phyloP scores from a whole-genome alignment of 1,140 invertebrate genomes.

The Drosophila virilis region DNA sequence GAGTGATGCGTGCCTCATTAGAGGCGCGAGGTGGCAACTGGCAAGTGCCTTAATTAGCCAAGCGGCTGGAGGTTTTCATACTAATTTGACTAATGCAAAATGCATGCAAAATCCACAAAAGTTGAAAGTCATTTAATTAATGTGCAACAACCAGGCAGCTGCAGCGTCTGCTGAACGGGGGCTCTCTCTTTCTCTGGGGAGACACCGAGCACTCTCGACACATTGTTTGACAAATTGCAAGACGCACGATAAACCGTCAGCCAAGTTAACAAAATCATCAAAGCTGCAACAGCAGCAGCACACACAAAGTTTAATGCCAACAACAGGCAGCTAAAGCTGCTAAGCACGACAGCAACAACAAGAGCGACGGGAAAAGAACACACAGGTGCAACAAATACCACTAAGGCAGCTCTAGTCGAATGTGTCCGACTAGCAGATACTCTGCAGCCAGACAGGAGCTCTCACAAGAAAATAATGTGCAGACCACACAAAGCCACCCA shows the following conservation, averaged over 20 bases:
- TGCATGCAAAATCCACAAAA: conserved; percentile 61
- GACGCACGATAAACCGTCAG: conserved; percentile 50
- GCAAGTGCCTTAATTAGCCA: conserved; percentile 66
- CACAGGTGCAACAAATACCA: conserved; percentile 55
- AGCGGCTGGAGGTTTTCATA: conserved; percentile 56
- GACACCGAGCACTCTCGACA: conserved; percentile 65
- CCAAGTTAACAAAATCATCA: conserved; percentile 74
- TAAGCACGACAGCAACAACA: conserved; percentile 27
- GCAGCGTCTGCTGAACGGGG: conserved; percentile 7
- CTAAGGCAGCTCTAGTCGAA: not conserved
- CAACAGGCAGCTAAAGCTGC: conserved; percentile 63
- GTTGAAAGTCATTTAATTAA: conserved; percentile 73
- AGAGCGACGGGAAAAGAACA: conserved; percentile 1
- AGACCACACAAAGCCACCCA: too few species aligned
- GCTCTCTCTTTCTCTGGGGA: not conserved
- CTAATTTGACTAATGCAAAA: conserved; percentile 74
- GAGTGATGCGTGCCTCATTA: conserved; percentile 19
- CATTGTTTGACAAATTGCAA: conserved; percentile 82
- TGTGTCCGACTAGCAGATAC: not conserved
- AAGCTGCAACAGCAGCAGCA: conserved; percentile 50
- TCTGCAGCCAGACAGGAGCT: too few species aligned
- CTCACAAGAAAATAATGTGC: too few species aligned
- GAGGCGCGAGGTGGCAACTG: conserved; percentile 8
- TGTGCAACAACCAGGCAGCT: conserved; percentile 37
- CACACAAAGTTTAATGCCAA: conserved; percentile 72